Evolutionary conservation across 2,888 invertebrate genomes (phyloP).

Genomic region (Microctonus brassicae): DNA sequence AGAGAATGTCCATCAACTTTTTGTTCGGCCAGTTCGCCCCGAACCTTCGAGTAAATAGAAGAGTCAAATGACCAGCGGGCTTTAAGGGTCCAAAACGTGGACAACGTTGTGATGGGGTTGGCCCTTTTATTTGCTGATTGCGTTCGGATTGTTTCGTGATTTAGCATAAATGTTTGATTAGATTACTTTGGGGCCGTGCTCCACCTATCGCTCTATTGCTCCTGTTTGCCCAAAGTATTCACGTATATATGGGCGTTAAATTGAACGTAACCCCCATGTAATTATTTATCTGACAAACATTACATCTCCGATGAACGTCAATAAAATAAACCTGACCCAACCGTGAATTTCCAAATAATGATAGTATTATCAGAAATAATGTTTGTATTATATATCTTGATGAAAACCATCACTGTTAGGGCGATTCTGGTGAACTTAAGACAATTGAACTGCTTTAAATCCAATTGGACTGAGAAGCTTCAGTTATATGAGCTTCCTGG

Average conservation of each 20-base stretch:
- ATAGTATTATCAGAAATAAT: neutral
- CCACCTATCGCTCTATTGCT: constrained; percentile 28
- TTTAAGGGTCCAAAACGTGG: constrained; percentile 57
- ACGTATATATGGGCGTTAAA: constrained; percentile 52
- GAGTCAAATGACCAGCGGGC: constrained; percentile 69
- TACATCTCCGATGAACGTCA: constrained; percentile 29
- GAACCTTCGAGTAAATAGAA: constrained; percentile 65
- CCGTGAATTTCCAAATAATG: neutral
- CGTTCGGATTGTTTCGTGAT: constrained; percentile 70
- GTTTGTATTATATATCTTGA: neutral
- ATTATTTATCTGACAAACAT: constrained; percentile 59
- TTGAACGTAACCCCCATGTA: constrained; percentile 54
- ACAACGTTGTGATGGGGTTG: constrained; percentile 34
- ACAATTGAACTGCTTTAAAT: neutral
- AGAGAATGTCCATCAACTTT: constrained; percentile 70
- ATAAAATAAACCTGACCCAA: neutral
- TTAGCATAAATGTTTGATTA: constrained; percentile 71
- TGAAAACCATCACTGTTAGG: neutral
- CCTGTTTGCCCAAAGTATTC: constrained; percentile 57
- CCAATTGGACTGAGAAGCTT: constrained; percentile 4
- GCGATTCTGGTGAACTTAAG: neutral
- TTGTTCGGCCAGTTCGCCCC: constrained; percentile 59
- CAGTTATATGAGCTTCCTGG: constrained; percentile 13
- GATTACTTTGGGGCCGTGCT: constrained; percentile 54
- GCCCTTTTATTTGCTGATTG: constrained; percentile 70